These are phyloP conservation scores for Timandra comae DNA, from an alignment of 2,888 invertebrate genomes.

Conservation along the genomic window DNA sequence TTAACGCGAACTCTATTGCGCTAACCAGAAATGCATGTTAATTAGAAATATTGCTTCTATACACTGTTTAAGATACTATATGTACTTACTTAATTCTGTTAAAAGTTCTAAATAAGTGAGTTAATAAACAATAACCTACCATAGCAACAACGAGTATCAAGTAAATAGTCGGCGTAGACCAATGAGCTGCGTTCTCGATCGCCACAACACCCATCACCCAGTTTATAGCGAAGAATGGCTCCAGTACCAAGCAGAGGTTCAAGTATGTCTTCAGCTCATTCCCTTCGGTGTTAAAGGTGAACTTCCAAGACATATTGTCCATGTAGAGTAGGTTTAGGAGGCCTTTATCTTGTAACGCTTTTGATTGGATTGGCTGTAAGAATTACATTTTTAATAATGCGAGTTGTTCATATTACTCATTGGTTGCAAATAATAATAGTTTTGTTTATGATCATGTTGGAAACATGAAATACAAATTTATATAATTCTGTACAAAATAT, in stretches of 20 bases:
- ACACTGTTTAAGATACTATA: too few relatives aligned
- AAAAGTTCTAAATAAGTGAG: too few relatives aligned
- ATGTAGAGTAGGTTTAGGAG: conserved; percentile 58
- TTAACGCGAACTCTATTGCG: too few relatives aligned
- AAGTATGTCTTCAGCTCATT: conserved; percentile 77
- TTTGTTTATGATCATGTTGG: too few relatives aligned
- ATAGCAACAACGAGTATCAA: conserved; percentile 74
- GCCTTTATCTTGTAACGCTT: conserved; percentile 48
- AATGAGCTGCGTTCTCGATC: conserved; percentile 80
- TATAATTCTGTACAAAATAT: too few relatives aligned
- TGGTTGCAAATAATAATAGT: too few relatives aligned
- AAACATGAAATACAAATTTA: too few relatives aligned
- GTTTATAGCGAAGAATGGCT: conserved; percentile 82
- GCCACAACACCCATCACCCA: conserved; percentile 86
- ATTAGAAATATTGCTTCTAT: too few relatives aligned
- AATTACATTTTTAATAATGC: too few relatives aligned
- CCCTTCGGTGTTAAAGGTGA: conserved; percentile 68
- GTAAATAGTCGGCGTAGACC: conserved; percentile 78
- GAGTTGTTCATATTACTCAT: too few relatives aligned
- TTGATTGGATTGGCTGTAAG: conserved; percentile 28
- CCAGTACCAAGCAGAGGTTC: conserved; percentile 79
- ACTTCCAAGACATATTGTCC: conserved; percentile 68
- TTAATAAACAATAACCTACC: conserved; percentile 70
- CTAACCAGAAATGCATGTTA: too few relatives aligned
- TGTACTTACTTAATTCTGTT: too few relatives aligned